phyloP scores from a whole-genome alignment of 1,140 invertebrate genomes.

The Pomphorhynchus laevis region DNA sequence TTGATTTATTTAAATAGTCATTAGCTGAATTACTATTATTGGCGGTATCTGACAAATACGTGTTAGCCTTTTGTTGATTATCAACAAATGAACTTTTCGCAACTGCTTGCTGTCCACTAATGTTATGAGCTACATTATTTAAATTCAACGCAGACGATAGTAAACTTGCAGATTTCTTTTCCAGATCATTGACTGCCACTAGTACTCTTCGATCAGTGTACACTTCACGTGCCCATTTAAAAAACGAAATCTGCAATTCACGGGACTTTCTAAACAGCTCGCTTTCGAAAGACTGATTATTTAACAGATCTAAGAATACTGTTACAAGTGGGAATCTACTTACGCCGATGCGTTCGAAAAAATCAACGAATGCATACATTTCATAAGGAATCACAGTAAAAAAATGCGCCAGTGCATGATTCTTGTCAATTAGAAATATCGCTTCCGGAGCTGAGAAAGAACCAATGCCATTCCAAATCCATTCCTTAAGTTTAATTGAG shows the following conservation, averaged over 20 bases:
- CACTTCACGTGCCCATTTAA: neutral
- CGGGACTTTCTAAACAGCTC: neutral
- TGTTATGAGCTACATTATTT: too few species aligned
- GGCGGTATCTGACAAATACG: too few species aligned
- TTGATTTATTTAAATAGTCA: too few species aligned
- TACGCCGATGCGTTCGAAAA: slow-evolving; percentile 8
- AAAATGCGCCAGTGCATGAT: slow-evolving; percentile 2
- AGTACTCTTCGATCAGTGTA: neutral
- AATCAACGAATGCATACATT: slow-evolving; percentile 3
- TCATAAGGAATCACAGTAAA: slow-evolving; percentile 6
- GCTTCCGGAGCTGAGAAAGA: slow-evolving; percentile 1
- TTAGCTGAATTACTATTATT: too few species aligned
- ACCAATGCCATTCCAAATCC: slow-evolving; percentile 6
- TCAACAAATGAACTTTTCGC: too few species aligned
- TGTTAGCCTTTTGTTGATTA: too few species aligned
- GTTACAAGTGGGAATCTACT: neutral
- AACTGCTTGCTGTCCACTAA: too few species aligned
- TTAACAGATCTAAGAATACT: neutral
- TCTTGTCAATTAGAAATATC: slow-evolving; percentile 5
- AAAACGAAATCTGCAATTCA: neutral
- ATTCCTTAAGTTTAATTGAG: slow-evolving; percentile 4
- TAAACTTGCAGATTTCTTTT: slow-evolving; percentile 3
- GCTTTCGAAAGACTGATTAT: neutral
- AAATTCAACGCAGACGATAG: slow-evolving; percentile 4
- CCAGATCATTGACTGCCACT: neutral